Conservation (phyloP, 2,888 invertebrate genomes). For the Taphrorychus bicolor region DNA sequence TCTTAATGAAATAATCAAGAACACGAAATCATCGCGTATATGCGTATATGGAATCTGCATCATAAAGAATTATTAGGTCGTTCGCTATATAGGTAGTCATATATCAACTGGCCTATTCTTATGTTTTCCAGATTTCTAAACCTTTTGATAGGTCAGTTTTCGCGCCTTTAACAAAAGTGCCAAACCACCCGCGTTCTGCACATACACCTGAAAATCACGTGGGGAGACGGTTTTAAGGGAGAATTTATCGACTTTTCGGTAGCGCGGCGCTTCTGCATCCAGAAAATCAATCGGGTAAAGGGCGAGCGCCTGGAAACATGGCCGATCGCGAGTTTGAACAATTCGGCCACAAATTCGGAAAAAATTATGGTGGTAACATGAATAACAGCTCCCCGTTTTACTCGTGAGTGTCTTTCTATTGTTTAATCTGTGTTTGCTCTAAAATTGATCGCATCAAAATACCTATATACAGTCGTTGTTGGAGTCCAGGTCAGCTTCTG, state of each 20-base stretch:
- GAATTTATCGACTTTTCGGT: slow-evolving; percentile 19
- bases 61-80: too few species aligned
- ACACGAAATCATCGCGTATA: too few species aligned
- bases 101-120: too few species aligned
- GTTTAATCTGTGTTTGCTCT: not conserved
- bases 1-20: too few species aligned
- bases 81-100: too few species aligned
- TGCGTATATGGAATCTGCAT: too few species aligned
- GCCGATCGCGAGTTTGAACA: slow-evolving; percentile 94
- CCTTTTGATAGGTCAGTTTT: too few species aligned
- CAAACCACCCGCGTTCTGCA: not conserved
- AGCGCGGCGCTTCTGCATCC: slow-evolving; percentile 11
- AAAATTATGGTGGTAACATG: slow-evolving; percentile 66
- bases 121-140: too few species aligned
- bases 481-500: not conserved
- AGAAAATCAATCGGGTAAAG: slow-evolving; percentile 48
- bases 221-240: not conserved
- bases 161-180: not conserved
- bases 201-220: not conserved
- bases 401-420: slow-evolving; percentile 32
- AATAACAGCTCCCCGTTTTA: slow-evolving; percentile 36
- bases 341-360: slow-evolving; percentile 86
- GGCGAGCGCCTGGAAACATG: slow-evolving; percentile 68
- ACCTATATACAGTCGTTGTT: too few species aligned
- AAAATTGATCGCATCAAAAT: not conserved